Evolutionary conservation across 2,797 vertebrate species (phyloP).

Genomic region (Clarias platycephalus): DNA sequence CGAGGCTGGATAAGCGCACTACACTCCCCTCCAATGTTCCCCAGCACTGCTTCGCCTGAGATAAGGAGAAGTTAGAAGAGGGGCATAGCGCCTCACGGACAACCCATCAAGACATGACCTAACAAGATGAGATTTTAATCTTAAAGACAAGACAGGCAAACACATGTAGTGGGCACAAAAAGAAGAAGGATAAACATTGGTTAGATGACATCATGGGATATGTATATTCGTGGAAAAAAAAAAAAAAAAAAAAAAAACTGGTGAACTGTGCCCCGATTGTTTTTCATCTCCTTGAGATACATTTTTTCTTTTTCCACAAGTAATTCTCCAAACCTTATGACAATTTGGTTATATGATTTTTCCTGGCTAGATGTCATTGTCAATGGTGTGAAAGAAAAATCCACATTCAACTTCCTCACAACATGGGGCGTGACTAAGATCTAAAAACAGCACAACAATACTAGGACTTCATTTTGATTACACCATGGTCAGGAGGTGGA

Average conservation of each 20-base stretch:
- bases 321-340: neutral
- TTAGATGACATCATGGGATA: neutral
- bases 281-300: too few species aligned
- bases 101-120: neutral
- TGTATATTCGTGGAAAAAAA: neutral
- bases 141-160: neutral
- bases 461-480: neutral
- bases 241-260: neutral
- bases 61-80: neutral
- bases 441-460: neutral
- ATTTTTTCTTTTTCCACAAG: neutral
- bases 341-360: neutral
- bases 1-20: neutral
- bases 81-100: neutral
- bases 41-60: neutral
- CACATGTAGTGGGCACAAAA: neutral
- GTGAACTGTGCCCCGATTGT: neutral
- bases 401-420: neutral
- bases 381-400: neutral
- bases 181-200: neutral
- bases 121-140: neutral
- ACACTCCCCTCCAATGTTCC: slow-evolving; percentile 13
- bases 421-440: neutral
- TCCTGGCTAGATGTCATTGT: neutral
- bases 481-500: neutral